Evolutionary conservation across 2,888 invertebrate genomes (phyloP).

Genomic region (Pasiphila rectangulata): DNA sequence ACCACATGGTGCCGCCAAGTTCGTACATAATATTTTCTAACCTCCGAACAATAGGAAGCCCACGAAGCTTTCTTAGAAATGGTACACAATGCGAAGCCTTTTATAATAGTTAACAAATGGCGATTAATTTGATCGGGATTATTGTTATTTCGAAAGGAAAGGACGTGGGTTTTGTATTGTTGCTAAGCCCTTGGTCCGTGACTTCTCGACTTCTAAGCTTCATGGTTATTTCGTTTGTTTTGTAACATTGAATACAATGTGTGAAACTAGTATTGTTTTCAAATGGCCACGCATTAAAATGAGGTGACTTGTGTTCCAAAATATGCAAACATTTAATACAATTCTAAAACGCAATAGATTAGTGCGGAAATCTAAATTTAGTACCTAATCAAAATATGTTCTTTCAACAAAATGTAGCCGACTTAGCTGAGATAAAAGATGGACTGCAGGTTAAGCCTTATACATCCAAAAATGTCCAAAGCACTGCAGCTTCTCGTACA

Average conservation of each 20-base stretch:
- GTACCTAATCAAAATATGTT: no score
- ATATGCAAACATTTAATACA: no score
- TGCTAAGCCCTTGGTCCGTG: conserved; percentile 27
- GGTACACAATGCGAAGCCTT: conserved; percentile 48
- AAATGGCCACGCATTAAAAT: not conserved
- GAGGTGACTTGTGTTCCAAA: not conserved
- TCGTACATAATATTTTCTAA: conserved; percentile 27
- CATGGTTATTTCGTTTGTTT: conserved; percentile 4
- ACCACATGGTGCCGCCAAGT: conserved; percentile 18
- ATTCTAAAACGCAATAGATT: no score
- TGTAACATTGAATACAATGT: not conserved
- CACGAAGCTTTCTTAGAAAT: conserved; percentile 39
- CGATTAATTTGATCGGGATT: conserved; percentile 46
- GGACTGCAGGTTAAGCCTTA: no score
- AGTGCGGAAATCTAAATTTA: no score
- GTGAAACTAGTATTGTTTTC: conserved; percentile 3
- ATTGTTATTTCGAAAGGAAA: conserved; percentile 44
- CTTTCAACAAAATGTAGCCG: no score
- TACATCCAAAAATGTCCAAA: no score
- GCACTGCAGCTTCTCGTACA: no score
- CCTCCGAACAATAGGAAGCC: conserved; percentile 33
- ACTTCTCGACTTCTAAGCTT: conserved; percentile 18
- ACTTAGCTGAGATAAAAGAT: no score
- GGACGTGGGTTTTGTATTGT: conserved; percentile 31
- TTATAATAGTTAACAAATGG: conserved; percentile 42